Base-by-base conservation (phyloP, 1,140 invertebrate species). In the Nasonia vitripennis region DNA sequence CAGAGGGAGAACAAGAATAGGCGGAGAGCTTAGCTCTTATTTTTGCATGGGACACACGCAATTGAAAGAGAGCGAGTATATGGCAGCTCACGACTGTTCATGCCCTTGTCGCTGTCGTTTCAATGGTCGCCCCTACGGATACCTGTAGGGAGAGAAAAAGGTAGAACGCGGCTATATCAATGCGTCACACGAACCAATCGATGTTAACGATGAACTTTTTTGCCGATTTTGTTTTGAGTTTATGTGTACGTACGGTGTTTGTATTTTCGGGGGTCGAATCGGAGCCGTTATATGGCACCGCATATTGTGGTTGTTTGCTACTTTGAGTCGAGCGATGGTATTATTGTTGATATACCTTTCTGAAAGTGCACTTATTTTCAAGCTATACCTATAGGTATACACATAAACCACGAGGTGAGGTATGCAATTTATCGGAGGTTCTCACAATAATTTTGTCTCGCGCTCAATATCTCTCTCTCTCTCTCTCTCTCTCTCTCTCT, bases 191-290 rank as follows among this genome's bases (percentile, higher is more conserved):
- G 86, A 82, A 86, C 84, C 79, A 81, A 86, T 82, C 80, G 74
- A 82, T 74, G 73, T 71, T 78, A 78, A 82, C 84, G 79, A 86
- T 78, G 84, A 87, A 87, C 88, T 87, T 88, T 80, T 78, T 85
- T 62, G 75, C 68, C 23, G 75, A 86, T 81, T 88, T 90, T 89
- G 89, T 87, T 88, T 90, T 70, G 78, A 81, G 73, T 73, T 84
- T 1, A 45, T 45, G 10, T 11, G 10, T 45, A 45, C 37, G 51
- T 83, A 81, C 78, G 77, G 27, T 71, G 14, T 77, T 81, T 82
- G 84, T 78, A 71, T 75, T 41, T 41, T 78, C 20, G 27, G 23
- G 37, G 34, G n/a, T 78, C 23, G n/a, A 78, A 83, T 78, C 41
- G 68, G 37, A 41, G 4, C 27, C 27, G 27, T 27, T 27, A 27